These are phyloP conservation scores for Caenorhabditis panamensis DNA, from an alignment of 2,888 invertebrate genomes.

Conservation along the genomic window DNA sequence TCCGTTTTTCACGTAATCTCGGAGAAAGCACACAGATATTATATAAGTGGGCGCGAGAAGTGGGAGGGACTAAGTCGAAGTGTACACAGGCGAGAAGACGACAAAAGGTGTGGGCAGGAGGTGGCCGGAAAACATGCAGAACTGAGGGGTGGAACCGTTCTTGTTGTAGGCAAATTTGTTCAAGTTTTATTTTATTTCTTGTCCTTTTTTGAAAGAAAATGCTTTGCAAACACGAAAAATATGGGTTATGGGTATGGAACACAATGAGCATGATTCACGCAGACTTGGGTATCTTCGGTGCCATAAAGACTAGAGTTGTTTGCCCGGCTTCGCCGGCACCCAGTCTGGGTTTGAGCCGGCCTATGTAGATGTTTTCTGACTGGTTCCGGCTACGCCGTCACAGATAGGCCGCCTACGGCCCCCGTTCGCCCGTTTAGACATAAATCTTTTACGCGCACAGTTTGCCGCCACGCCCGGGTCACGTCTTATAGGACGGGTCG, in stretches of 20 bases:
- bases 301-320: too few relatives aligned
- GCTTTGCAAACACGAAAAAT: not conserved
- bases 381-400: too few relatives aligned
- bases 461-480: too few relatives aligned
- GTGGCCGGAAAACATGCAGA: not conserved
- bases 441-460: too few relatives aligned
- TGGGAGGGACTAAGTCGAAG: conserved; percentile 33
- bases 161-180: conserved; percentile 23
- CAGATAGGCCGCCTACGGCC: too few relatives aligned
- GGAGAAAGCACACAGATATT: conserved; percentile 1
- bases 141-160: conserved; percentile 9
- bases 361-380: too few relatives aligned
- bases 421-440: too few relatives aligned
- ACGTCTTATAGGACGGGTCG: too few relatives aligned
- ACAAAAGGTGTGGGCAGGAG: conserved; percentile 1
- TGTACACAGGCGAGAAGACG: conserved; percentile 31
- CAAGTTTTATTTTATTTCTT: conserved; percentile 9
- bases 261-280: not conserved
- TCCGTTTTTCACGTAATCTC: conserved; percentile 42
- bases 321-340: too few relatives aligned
- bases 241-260: not conserved
- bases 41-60: conserved; percentile 13
- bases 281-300: not conserved
- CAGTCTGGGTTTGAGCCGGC: too few relatives aligned
- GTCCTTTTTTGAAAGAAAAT: not conserved